Evolutionary conservation across 1,140 invertebrate genomes (phyloP).

Genomic region (Drosophila ercepeae): DNA sequence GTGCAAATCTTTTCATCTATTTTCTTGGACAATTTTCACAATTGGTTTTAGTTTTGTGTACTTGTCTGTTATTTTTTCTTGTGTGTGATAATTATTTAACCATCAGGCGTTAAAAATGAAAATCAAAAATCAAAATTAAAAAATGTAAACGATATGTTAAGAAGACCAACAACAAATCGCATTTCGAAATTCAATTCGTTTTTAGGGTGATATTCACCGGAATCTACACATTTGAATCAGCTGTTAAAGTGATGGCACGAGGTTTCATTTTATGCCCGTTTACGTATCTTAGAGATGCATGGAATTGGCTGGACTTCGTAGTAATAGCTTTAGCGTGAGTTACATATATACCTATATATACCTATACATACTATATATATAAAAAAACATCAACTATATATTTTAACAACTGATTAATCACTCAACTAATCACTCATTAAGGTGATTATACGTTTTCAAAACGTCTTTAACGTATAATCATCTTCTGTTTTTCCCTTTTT

Average conservation of each 20-base stretch:
- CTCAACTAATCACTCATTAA: neutral
- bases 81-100: slow-evolving; percentile 14
- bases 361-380: slow-evolving; percentile 48
- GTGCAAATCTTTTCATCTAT: slow-evolving; percentile 11
- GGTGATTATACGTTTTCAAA: neutral
- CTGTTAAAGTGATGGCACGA: slow-evolving; percentile 99
- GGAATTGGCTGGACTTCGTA: slow-evolving; percentile 99
- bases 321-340: slow-evolving; percentile 99
- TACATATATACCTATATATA: slow-evolving; percentile 76
- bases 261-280: slow-evolving; percentile 99
- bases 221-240: slow-evolving; percentile 99
- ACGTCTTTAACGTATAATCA: neutral
- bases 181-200: slow-evolving; percentile 84
- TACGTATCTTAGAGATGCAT: slow-evolving; percentile 99
- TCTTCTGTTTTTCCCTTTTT: slow-evolving; percentile 9
- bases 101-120: slow-evolving; percentile 35
- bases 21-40: slow-evolving; percentile 21
- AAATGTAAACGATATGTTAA: slow-evolving; percentile 23
- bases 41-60: slow-evolving; percentile 40
- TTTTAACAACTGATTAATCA: slow-evolving; percentile 24
- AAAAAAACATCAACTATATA: slow-evolving; percentile 24
- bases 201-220: slow-evolving; percentile 99
- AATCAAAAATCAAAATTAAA: too few species aligned
- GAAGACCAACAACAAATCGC: slow-evolving; percentile 66
- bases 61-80: slow-evolving; percentile 13